A percentile compares a stretch with the other conserved stretches of the same genome.
These are phyloP conservation scores for Nesogale talazaci DNA, from an alignment of 2,113 vertebrate species.

Conservation along the genomic window DNA sequence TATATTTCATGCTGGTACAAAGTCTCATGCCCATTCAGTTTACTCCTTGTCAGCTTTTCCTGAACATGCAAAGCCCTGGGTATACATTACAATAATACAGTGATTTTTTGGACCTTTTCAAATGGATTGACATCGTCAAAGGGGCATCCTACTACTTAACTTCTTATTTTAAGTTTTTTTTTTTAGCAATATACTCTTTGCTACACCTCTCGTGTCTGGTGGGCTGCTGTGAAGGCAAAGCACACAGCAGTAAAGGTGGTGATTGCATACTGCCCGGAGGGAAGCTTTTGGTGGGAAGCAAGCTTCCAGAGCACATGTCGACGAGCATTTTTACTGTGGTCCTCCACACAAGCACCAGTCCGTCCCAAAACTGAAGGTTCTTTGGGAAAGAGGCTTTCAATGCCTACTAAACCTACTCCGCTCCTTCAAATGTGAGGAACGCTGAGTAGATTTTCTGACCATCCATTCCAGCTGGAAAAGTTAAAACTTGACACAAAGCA, in stretches of 20 bases:
- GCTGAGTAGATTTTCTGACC: not conserved
- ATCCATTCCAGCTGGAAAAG: not conserved
- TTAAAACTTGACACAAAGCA: not conserved
- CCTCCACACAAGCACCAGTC: not conserved
- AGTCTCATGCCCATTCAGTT: not conserved
- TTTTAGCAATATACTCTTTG: too few species aligned
- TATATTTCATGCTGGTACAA: not conserved
- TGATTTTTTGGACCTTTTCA: not conserved
- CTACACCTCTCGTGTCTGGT: not conserved
- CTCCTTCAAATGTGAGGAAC: not conserved
- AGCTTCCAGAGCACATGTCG: not conserved
- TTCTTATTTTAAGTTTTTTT: too few species aligned
- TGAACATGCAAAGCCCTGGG: not conserved
- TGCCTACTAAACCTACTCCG: not conserved
- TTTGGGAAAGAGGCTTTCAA: not conserved
- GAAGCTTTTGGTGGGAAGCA: not conserved
- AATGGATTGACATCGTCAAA: not conserved
- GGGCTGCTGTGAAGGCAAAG: not conserved
- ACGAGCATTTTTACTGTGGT: not conserved
- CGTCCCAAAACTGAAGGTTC: not conserved
- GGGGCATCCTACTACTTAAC: too few species aligned
- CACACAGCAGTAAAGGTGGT: not conserved
- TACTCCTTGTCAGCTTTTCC: not conserved
- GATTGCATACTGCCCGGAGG: not conserved
- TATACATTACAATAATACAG: not conserved